Evolutionary conservation across 2,113 vertebrate genomes (phyloP), one percentile per base, ranked within the genome.

Genomic region (Cercopithecus mona): DNA sequence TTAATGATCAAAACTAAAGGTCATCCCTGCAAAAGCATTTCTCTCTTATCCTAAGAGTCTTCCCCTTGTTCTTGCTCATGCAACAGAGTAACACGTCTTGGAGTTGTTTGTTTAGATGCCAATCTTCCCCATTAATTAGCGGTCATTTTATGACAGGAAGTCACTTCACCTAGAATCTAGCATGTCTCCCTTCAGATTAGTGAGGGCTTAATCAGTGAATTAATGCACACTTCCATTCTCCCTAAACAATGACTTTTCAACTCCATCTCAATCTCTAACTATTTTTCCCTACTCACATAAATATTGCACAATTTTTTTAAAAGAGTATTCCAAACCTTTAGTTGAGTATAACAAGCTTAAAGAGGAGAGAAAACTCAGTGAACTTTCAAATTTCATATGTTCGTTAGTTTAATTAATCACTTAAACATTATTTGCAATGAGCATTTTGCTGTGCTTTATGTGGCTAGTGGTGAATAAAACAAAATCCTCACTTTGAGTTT

Each of bases 1-100:
- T 70, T 96, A 94, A 93, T 84, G 76, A 96, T 32, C 55, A 70
- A 72, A 64, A 86, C 6, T 84, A 95, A 96, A 97, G 91, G 93
- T 96, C 81, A 96, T 30, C 25, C 3, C 57, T 90, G 32, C 75
- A 78, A 68, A 97, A 96, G 72, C 18, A 50, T 84, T 83, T 94
- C 38, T 95, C 11, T n/a, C 25, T 61, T 57, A 61, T 75, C 16
- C 35, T 45, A 48, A 84, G 61, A 89, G 48, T 57, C 32, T 68
- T 50, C 8, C 25, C 27, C 30, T 90, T 80, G 3, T 64, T 92
- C 50, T 78, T 72, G 14, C 23, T 83, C 68, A 30, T 59, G 43
- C 40, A 76, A 22, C 6, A 32, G 40, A 93, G 11, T 72, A 18
- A 50, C 9, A 2, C 12, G 3, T 45, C 78, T 43, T 66, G 27